A percentile compares a stretch with the other conserved stretches of the same genome.
Evolutionary conservation across 1,140 invertebrate species (phyloP).

Genomic region (Callitettix versicolor): DNA sequence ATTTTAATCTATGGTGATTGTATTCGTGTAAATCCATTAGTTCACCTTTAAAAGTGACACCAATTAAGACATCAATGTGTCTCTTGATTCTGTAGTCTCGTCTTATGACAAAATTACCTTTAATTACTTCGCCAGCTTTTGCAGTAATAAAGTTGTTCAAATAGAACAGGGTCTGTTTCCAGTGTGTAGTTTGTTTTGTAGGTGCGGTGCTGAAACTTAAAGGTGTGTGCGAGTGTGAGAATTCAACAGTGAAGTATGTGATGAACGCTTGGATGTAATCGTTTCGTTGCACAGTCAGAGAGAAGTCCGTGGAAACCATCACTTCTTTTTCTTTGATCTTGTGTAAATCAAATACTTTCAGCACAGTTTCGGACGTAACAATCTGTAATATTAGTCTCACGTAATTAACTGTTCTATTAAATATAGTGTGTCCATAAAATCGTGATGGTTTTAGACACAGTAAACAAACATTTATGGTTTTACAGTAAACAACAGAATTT

Average conservation of each 20-base stretch:
- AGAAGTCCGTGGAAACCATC: slow-evolving; percentile 82
- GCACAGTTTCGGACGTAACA: slow-evolving; percentile 54
- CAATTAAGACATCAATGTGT: slow-evolving; percentile 91
- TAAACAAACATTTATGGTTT: neutral
- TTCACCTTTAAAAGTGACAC: slow-evolving; percentile 91
- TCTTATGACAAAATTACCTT: slow-evolving; percentile 82
- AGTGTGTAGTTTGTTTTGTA: slow-evolving; percentile 94
- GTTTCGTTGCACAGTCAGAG: slow-evolving; percentile 74
- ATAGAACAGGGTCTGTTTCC: slow-evolving; percentile 88
- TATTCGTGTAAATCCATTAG: slow-evolving; percentile 78
- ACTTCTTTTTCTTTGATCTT: slow-evolving; percentile 91
- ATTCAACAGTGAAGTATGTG: slow-evolving; percentile 98
- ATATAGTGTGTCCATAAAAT: neutral
- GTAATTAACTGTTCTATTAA: neutral
- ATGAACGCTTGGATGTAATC: slow-evolving; percentile 97
- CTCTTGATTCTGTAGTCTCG: slow-evolving; percentile 93
- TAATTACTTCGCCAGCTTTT: slow-evolving; percentile 77
- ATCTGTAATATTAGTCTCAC: slow-evolving; percentile 32
- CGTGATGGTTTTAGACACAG: neutral
- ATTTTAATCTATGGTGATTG: slow-evolving; percentile 95
- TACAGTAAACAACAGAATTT: neutral
- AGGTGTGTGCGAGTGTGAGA: slow-evolving; percentile 96
- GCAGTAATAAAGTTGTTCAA: neutral
- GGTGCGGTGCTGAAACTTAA: slow-evolving; percentile 97
- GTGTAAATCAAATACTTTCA: slow-evolving; percentile 95